phyloP scores from a whole-genome alignment of 2,797 vertebrate species.

The Phyllotis vaccarum region DNA sequence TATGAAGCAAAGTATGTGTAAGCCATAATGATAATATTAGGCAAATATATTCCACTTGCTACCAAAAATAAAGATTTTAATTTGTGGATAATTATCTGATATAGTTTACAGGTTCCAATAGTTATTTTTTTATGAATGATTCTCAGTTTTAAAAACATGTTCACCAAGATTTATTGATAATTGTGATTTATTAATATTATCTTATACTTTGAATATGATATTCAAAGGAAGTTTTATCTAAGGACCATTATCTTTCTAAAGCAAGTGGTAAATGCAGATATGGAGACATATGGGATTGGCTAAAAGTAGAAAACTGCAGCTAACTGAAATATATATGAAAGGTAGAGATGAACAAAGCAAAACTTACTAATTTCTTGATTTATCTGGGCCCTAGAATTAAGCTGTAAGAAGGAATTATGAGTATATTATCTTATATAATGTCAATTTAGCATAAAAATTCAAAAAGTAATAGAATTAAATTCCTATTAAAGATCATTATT shows the following conservation, averaged over 20 bases:
- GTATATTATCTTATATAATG: background rate
- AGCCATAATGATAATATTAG: background rate
- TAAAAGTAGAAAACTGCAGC: background rate
- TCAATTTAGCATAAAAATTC: background rate
- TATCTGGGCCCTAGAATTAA: background rate
- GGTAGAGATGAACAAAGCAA: background rate
- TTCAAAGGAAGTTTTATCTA: constrained; percentile 18
- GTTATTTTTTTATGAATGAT: background rate
- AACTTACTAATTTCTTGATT: background rate
- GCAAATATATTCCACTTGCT: background rate
- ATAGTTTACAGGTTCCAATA: background rate
- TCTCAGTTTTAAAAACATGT: background rate
- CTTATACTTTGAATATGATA: background rate
- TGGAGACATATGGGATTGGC: background rate
- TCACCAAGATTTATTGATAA: background rate
- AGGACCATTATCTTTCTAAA: background rate
- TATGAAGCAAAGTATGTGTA: background rate
- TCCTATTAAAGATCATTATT: background rate
- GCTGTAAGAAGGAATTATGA: background rate
- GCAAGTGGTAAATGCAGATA: background rate
- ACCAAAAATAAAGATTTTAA: background rate
- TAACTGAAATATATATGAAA: background rate
- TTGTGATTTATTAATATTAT: background rate
- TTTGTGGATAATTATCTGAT: background rate
- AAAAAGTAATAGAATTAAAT: background rate